Conservation (phyloP, 2,113 vertebrate species). For the Burhinus bistriatus region DNA sequence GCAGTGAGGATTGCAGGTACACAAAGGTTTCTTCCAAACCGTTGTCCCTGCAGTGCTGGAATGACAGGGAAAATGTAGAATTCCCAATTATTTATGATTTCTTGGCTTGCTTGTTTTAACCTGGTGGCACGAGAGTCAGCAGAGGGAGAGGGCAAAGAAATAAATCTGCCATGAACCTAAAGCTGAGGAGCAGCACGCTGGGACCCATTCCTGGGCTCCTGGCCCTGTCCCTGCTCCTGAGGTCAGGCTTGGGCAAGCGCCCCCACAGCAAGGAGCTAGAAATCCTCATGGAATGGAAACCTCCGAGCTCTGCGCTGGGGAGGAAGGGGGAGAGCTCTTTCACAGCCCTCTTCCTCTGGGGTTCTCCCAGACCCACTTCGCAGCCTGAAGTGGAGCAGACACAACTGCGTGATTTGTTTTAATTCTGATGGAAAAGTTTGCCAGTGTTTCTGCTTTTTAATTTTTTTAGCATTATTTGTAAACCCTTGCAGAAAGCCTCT, state of each 20-base stretch:
- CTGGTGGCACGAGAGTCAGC: background rate
- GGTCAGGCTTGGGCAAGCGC: fast-evolving
- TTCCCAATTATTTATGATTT: background rate
- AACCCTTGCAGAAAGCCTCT: background rate
- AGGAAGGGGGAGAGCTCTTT: background rate
- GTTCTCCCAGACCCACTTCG: background rate
- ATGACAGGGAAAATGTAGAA: background rate
- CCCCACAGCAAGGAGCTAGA: too few relatives aligned
- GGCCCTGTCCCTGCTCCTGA: background rate
- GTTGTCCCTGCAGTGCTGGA: background rate
- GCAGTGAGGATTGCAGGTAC: too few relatives aligned
- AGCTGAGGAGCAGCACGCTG: fast-evolving
- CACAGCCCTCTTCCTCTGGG: background rate
- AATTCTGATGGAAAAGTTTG: background rate
- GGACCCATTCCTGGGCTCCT: background rate
- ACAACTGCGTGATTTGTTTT: background rate
- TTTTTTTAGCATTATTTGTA: background rate
- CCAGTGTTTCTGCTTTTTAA: background rate
- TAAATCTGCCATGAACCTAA: too few relatives aligned
- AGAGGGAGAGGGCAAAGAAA: background rate
- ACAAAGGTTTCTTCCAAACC: background rate
- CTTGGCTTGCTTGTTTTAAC: background rate
- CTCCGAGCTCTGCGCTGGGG: fast-evolving
- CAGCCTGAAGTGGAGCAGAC: background rate
- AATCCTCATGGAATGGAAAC: background rate